phyloP scores from a whole-genome alignment of 2,113 vertebrate genomes.

The Gavia stellata region DNA sequence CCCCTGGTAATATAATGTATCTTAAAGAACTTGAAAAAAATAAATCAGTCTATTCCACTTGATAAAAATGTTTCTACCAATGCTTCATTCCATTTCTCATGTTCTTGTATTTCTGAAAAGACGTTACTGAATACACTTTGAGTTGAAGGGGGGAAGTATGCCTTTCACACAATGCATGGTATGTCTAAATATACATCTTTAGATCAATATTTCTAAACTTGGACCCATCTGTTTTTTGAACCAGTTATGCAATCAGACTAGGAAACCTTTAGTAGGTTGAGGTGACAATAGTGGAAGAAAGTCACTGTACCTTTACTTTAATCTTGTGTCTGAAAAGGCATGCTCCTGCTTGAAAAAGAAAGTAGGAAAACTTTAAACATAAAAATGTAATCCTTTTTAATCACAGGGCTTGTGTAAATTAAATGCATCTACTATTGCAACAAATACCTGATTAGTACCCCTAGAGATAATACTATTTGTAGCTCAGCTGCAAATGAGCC shows the following conservation, averaged over 20 bases:
- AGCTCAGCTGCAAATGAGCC: not conserved
- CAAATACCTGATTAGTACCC: not conserved
- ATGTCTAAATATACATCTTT: not conserved
- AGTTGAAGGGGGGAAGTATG: not conserved
- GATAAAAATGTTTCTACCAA: not conserved
- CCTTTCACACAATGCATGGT: not conserved
- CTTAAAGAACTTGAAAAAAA: not conserved
- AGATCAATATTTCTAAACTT: not conserved
- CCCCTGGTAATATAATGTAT: not conserved
- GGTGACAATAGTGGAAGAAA: not conserved
- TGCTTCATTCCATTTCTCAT: not conserved
- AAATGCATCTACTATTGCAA: not conserved
- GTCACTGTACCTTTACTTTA: not conserved
- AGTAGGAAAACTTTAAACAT: not conserved
- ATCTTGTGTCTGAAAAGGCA: not conserved
- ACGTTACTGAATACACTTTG: not conserved
- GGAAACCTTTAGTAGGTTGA: not conserved
- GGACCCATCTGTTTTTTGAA: not conserved
- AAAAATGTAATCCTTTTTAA: not conserved
- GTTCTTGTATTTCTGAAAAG: not conserved
- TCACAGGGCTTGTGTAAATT: not conserved
- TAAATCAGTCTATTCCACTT: not conserved
- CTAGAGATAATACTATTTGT: not conserved
- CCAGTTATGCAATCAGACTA: not conserved
- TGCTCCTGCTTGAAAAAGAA: not conserved